Percentiles rank a stretch among this genome's conserved stretches.
Evolutionary conservation across 2,797 vertebrate genomes (phyloP).

Genomic region (Lycodopsis pacificus): DNA sequence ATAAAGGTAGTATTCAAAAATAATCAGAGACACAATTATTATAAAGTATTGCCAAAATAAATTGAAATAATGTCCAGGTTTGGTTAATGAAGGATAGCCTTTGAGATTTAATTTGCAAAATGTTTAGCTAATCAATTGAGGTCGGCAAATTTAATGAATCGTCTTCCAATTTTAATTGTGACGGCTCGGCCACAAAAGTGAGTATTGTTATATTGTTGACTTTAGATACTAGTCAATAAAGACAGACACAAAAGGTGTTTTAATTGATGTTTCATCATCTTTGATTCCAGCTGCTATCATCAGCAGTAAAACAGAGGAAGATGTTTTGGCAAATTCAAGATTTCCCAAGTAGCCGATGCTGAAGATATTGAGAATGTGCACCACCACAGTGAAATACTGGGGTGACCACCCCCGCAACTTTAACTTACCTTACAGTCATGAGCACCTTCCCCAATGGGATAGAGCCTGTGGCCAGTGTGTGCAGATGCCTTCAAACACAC

Average conservation of each 20-base stretch:
- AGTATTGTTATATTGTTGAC: not conserved
- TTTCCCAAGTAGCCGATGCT: slow-evolving; percentile 1
- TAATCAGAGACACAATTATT: no score
- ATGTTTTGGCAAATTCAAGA: not conserved
- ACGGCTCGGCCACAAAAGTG: not conserved
- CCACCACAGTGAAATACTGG: slow-evolving; percentile 1
- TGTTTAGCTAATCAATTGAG: not conserved
- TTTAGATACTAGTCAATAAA: not conserved
- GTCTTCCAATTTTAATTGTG: not conserved
- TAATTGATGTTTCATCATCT: not conserved
- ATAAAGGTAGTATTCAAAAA: slow-evolving; percentile 10
- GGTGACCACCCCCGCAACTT: slow-evolving; percentile 12
- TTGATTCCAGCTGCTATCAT: not conserved
- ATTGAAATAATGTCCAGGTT: slow-evolving; percentile 5
- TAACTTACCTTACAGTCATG: slow-evolving; percentile 85
- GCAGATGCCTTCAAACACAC: slow-evolving; percentile 76
- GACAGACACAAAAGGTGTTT: not conserved
- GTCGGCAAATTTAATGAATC: not conserved
- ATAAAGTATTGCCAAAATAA: not conserved
- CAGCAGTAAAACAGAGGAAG: not conserved
- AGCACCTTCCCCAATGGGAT: slow-evolving; percentile 81
- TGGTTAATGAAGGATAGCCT: not conserved
- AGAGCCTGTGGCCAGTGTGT: slow-evolving; percentile 83
- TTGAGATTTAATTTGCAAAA: not conserved
- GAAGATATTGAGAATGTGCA: slow-evolving; percentile 1